Evolutionary conservation across 2,888 invertebrate species (phyloP).

Genomic region (Drosophila diplacantha): DNA sequence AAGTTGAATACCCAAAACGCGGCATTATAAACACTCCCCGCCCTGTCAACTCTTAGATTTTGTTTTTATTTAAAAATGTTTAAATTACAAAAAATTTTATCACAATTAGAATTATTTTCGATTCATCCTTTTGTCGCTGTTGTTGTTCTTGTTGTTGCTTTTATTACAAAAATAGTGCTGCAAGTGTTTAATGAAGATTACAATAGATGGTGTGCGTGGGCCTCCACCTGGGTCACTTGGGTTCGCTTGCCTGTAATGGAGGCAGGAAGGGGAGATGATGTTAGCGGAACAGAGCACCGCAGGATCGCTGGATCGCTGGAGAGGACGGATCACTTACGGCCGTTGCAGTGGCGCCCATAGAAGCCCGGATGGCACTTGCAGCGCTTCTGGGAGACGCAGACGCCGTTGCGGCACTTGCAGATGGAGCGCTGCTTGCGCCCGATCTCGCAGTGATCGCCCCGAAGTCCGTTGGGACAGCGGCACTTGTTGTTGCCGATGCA

Average conservation of each 20-base stretch:
- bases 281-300: neutral
- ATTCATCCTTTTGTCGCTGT: constrained; percentile 51
- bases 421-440: constrained; percentile 85
- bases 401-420: constrained; percentile 88
- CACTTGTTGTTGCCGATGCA: constrained; percentile 93
- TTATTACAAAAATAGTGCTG: constrained; percentile 36
- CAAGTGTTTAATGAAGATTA: constrained; percentile 35
- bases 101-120: constrained; percentile 68
- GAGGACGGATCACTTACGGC: constrained; percentile 80
- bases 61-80: constrained; percentile 60
- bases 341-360: constrained; percentile 89
- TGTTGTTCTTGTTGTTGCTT: constrained; percentile 42
- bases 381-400: constrained; percentile 82
- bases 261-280: neutral
- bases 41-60: constrained; percentile 27
- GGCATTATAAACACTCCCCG: neutral
- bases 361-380: constrained; percentile 91
- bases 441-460: constrained; percentile 94
- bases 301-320: neutral
- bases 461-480: constrained; percentile 89
- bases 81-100: constrained; percentile 69
- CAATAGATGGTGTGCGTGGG: constrained; percentile 32
- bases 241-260: constrained; percentile 37
- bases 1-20: neutral
- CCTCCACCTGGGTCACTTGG: constrained; percentile 6